Percentiles rank a stretch among this genome's conserved stretches.
Evolutionary conservation across 2,888 invertebrate genomes (phyloP).

Genomic region (Hermaeophaga mercurialis): DNA sequence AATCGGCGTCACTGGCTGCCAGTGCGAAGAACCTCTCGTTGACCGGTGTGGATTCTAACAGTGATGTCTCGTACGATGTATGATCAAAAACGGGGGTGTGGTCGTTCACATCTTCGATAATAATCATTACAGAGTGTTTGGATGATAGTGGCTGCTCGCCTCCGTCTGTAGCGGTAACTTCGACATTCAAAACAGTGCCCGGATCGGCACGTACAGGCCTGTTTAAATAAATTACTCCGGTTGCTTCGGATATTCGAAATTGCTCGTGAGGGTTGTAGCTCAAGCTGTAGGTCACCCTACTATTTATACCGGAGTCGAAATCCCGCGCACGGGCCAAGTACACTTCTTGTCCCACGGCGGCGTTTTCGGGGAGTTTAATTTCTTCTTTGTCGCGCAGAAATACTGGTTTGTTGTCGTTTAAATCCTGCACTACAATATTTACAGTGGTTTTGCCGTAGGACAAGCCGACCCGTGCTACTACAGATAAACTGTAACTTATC

Average conservation of each 20-base stretch:
- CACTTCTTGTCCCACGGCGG: slow-evolving; percentile 92
- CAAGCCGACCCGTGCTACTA: slow-evolving; percentile 79
- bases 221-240: slow-evolving; percentile 87
- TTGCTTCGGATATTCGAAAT: slow-evolving; percentile 83
- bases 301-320: slow-evolving; percentile 87
- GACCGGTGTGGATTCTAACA: slow-evolving; percentile 87
- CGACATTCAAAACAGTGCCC: slow-evolving; percentile 71
- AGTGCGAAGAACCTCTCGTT: slow-evolving; percentile 91
- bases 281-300: slow-evolving; percentile 80
- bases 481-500: slow-evolving; percentile 74
- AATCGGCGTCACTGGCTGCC: slow-evolving; percentile 86
- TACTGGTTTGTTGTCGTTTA: slow-evolving; percentile 90
- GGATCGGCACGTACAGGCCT: slow-evolving; percentile 79
- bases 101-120: slow-evolving; percentile 89
- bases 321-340: slow-evolving; percentile 87
- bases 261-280: slow-evolving; percentile 79
- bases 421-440: slow-evolving; percentile 80
- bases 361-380: slow-evolving; percentile 82
- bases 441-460: slow-evolving; percentile 80
- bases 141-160: slow-evolving; percentile 77
- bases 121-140: slow-evolving; percentile 73
- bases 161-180: slow-evolving; percentile 85
- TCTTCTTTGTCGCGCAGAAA: slow-evolving; percentile 82
- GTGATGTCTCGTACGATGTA: slow-evolving; percentile 89
- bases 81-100: slow-evolving; percentile 94